Conservation (phyloP, 2,797 vertebrate genomes). For the Acanthornis magna region DNA sequence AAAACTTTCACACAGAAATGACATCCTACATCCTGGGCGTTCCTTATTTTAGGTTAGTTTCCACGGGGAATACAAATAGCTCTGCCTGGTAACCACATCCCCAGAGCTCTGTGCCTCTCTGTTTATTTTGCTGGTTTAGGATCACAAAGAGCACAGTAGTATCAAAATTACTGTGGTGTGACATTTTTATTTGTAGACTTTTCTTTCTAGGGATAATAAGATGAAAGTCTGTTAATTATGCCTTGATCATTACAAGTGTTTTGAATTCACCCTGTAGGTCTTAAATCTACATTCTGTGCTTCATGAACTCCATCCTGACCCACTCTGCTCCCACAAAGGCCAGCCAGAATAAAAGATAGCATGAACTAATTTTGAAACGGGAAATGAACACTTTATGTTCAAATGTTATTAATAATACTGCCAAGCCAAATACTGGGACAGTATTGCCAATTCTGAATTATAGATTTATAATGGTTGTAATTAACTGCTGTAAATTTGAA, state of each 20-base stretch:
- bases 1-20: background rate
- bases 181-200: slow-evolving; percentile 38
- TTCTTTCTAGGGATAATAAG: slow-evolving; percentile 52
- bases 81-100: slow-evolving; percentile 43
- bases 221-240: slow-evolving; percentile 30
- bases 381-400: background rate
- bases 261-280: background rate
- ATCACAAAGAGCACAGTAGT: slow-evolving; percentile 34
- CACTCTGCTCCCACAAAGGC: background rate
- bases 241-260: slow-evolving; percentile 22
- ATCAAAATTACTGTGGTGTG: background rate
- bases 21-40: background rate
- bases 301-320: background rate
- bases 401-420: background rate
- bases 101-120: background rate
- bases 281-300: background rate
- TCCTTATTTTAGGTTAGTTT: slow-evolving; percentile 32
- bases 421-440: background rate
- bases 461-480: background rate
- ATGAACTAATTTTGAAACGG: background rate
- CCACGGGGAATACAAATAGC: background rate
- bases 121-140: slow-evolving; percentile 46
- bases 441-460: background rate
- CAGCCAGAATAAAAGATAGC: background rate
- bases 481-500: background rate